Evolutionary conservation across 2,888 invertebrate genomes (phyloP).

Genomic region (Euproctis similis): DNA sequence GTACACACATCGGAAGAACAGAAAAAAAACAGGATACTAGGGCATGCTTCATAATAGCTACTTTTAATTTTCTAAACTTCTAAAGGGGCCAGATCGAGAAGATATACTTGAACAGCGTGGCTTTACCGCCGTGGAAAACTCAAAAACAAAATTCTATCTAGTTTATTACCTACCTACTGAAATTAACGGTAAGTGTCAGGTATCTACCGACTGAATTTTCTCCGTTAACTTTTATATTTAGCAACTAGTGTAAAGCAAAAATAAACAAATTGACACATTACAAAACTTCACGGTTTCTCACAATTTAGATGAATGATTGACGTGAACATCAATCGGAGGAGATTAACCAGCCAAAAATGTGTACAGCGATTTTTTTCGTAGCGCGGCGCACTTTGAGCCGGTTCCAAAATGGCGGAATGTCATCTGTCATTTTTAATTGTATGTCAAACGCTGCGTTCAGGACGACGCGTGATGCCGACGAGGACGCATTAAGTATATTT

Average conservation of each 20-base stretch:
- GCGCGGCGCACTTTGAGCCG: conserved; percentile 50
- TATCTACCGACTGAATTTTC: too few relatives aligned
- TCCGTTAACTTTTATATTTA: conserved; percentile 7
- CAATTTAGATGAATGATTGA: conserved; percentile 36
- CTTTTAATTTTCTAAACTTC: too few relatives aligned
- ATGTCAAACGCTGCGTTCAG: conserved; percentile 52
- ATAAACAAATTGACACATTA: conserved; percentile 15
- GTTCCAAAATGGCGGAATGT: conserved; percentile 54
- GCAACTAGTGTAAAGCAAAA: conserved; percentile 19
- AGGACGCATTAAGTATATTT: conserved; percentile 62
- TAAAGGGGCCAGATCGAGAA: too few relatives aligned
- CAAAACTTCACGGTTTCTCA: conserved; percentile 16
- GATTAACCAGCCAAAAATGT: conserved; percentile 53
- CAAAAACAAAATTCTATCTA: too few relatives aligned
- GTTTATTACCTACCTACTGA: too few relatives aligned
- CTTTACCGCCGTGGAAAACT: too few relatives aligned
- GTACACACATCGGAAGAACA: too few relatives aligned
- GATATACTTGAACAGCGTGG: too few relatives aligned
- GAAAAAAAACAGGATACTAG: too few relatives aligned
- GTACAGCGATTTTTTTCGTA: conserved; percentile 45
- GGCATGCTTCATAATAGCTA: too few relatives aligned
- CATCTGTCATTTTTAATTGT: conserved; percentile 75
- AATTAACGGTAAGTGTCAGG: too few relatives aligned
- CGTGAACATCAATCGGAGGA: conserved; percentile 38
- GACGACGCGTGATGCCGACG: conserved; percentile 24